Evolutionary conservation across 2,113 vertebrate genomes (phyloP).

Genomic region (Ginglymostoma cirratum): DNA sequence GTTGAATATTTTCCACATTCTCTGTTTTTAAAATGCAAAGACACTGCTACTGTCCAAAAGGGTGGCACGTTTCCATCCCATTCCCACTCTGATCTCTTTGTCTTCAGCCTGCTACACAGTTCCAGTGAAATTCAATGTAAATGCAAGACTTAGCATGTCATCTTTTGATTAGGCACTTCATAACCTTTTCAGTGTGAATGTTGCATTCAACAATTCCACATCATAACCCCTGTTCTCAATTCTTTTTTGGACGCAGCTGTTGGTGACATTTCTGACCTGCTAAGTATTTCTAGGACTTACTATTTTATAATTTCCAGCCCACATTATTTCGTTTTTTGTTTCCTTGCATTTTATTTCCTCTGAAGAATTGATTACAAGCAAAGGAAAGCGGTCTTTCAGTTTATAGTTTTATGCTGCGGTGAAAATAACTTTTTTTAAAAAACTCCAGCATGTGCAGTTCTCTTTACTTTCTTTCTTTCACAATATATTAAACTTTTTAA

Average conservation of each 20-base stretch:
- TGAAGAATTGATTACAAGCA: not conserved
- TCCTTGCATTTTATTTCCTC: not conserved
- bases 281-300: not conserved
- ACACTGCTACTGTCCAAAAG: not conserved
- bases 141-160: too few relatives aligned
- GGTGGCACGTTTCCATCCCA: not conserved
- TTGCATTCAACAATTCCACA: not conserved
- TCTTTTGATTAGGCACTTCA: not conserved
- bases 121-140: not conserved
- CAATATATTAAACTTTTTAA: not conserved
- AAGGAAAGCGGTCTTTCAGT: not conserved
- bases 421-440: not conserved
- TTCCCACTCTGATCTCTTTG: not conserved
- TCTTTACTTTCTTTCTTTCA: not conserved
- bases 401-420: not conserved
- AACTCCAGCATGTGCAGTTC: not conserved
- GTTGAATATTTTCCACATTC: too few relatives aligned
- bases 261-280: not conserved
- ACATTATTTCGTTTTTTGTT: not conserved
- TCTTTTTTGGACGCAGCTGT: not conserved
- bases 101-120: not conserved
- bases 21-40: too few relatives aligned
- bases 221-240: too few relatives aligned
- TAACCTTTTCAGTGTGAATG: not conserved
- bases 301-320: not conserved